Conservation (phyloP, 2,797 vertebrate genomes). For the Acanthis flammea region DNA sequence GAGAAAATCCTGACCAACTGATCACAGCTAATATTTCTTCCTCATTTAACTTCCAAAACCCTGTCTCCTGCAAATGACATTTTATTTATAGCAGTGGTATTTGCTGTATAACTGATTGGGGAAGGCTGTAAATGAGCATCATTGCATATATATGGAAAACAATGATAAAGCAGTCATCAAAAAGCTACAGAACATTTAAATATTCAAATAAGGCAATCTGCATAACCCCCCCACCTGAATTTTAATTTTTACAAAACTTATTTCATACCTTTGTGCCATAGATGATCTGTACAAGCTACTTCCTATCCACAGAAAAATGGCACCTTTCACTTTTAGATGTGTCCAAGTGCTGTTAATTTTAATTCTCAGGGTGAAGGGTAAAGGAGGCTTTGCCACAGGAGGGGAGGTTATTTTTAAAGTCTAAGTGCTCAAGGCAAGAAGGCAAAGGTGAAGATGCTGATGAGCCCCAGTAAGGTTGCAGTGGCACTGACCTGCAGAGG, state of each 20-base stretch:
- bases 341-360: not conserved
- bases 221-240: slow-evolving; percentile 52
- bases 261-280: slow-evolving; percentile 1
- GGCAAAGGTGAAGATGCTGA: not conserved
- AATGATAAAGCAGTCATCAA: slow-evolving; percentile 70
- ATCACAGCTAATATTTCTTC: not conserved
- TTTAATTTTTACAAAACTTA: slow-evolving; percentile 60
- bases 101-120: slow-evolving; percentile 65
- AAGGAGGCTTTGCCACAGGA: not conserved
- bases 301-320: not conserved
- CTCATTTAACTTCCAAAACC: slow-evolving; percentile 64
- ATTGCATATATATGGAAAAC: slow-evolving; percentile 55
- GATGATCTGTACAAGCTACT: not conserved
- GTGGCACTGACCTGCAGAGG: not conserved
- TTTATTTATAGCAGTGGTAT: slow-evolving; percentile 70
- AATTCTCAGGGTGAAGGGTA: not conserved
- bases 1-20: slow-evolving; percentile 19
- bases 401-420: not conserved
- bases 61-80: slow-evolving; percentile 52
- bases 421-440: not conserved
- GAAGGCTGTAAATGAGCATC: slow-evolving; percentile 62
- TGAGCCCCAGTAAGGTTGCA: not conserved
- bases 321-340: not conserved
- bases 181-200: slow-evolving; percentile 66
- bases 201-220: slow-evolving; percentile 65